Conservation (phyloP, 2,113 vertebrate genomes). For the Laticauda laticaudata region DNA sequence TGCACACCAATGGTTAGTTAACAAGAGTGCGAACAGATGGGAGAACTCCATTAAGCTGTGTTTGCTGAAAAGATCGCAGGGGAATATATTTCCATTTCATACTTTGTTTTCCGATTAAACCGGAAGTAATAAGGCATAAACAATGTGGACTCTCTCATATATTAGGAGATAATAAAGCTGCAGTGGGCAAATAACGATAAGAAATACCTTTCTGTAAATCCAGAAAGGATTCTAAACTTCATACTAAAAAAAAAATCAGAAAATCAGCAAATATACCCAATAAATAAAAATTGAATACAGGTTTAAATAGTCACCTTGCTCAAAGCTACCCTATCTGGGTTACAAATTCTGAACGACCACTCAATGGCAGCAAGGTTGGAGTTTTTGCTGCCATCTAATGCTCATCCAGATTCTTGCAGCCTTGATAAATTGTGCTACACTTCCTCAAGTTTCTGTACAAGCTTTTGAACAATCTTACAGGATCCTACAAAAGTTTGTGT, state of each 20-base stretch:
- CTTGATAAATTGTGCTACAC: not conserved
- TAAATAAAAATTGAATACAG: slow-evolving; percentile 16
- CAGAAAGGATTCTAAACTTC: not conserved
- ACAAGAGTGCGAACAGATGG: slow-evolving; percentile 67
- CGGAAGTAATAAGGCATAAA: slow-evolving; percentile 38
- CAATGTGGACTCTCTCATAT: slow-evolving; percentile 40
- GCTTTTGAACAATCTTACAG: not conserved
- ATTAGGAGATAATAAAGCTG: slow-evolving; percentile 52
- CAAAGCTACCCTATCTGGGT: not conserved
- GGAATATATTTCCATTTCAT: slow-evolving; percentile 48
- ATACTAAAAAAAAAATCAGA: not conserved
- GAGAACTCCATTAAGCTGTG: slow-evolving; percentile 64
- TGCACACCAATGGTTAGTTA: slow-evolving; percentile 62
- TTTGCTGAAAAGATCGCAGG: slow-evolving; percentile 62
- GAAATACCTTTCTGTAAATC: slow-evolving; percentile 10
- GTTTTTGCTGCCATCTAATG: not conserved
- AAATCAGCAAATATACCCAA: slow-evolving; percentile 17
- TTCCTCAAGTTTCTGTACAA: not conserved
- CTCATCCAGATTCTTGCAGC: not conserved
- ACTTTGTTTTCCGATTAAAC: slow-evolving; percentile 56
- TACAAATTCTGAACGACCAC: not conserved
- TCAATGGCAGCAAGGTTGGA: not conserved
- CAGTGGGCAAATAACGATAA: slow-evolving; percentile 22
- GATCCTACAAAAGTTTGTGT: not conserved
- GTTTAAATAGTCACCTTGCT: not conserved